Evolutionary conservation across 2,888 invertebrate species (phyloP).

Genomic region (Noctua comes): DNA sequence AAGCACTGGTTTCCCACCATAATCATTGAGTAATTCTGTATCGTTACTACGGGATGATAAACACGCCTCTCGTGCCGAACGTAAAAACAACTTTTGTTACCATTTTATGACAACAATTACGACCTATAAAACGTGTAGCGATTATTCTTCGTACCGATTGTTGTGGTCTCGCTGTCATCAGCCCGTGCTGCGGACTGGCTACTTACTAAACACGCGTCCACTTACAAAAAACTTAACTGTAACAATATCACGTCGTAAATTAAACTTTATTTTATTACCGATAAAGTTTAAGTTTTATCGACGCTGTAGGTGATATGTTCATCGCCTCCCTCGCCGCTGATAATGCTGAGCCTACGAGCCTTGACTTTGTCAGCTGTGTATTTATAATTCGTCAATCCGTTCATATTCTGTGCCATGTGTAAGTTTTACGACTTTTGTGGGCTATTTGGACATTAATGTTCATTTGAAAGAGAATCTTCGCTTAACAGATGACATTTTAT

Average conservation of each 20-base stretch:
- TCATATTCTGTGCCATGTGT: conserved; percentile 64
- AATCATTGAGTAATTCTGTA: conserved; percentile 82
- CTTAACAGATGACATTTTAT: conserved; percentile 58
- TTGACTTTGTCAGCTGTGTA: conserved; percentile 81
- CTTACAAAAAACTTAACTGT: conserved; percentile 70
- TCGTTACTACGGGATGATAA: conserved; percentile 86
- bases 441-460: conserved; percentile 60
- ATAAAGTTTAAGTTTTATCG: conserved; percentile 73
- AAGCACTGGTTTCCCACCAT: conserved; percentile 83
- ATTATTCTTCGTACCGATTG: conserved; percentile 88
- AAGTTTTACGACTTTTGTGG: conserved; percentile 65
- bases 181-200: conserved; percentile 76
- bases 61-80: conserved; percentile 88
- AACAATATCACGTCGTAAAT: conserved; percentile 66
- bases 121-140: conserved; percentile 89
- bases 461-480: conserved; percentile 56
- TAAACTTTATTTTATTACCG: conserved; percentile 72
- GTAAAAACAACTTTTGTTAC: conserved; percentile 90
- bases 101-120: conserved; percentile 90
- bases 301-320: conserved; percentile 66
- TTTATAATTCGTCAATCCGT: conserved; percentile 78
- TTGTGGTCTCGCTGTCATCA: conserved; percentile 87
- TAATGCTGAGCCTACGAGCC: conserved; percentile 73
- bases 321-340: conserved; percentile 66
- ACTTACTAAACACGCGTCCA: conserved; percentile 66